Percentiles rank a stretch among this genome's conserved stretches.
Conservation (phyloP, 23 tunicate genomes). For the Trididemnum miniatum region DNA sequence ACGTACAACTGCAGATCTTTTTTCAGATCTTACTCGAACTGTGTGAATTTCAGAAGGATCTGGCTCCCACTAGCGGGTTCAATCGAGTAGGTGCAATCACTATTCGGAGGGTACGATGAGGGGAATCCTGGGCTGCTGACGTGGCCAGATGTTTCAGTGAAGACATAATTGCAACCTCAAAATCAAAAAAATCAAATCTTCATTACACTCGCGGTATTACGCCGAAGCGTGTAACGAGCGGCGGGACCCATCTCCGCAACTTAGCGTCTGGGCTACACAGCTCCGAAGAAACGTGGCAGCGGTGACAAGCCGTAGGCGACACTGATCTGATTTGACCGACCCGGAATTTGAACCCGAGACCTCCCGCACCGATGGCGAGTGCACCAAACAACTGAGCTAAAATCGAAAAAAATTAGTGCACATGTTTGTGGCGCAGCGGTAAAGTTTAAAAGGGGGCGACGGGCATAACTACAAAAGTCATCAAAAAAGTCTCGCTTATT, state of each 20-base stretch:
- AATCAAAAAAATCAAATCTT: slow-evolving; percentile 10
- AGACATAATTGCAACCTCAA: slow-evolving; percentile 47
- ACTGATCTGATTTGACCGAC: too few relatives aligned
- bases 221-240: not conserved
- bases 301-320: too few relatives aligned
- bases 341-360: too few relatives aligned
- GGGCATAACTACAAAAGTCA: too few relatives aligned
- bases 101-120: slow-evolving; percentile 51
- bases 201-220: not conserved
- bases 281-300: too few relatives aligned
- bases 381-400: too few relatives aligned
- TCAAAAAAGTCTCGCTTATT: too few relatives aligned
- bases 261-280: not conserved
- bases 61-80: slow-evolving; percentile 62
- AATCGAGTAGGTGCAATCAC: slow-evolving; percentile 65
- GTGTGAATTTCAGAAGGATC: slow-evolving; percentile 48
- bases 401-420: too few relatives aligned
- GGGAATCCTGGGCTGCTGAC: slow-evolving; percentile 68
- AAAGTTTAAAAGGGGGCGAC: too few relatives aligned
- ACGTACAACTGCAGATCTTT: too few relatives aligned
- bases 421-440: too few relatives aligned
- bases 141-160: slow-evolving; percentile 11
- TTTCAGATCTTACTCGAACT: slow-evolving; percentile 60
- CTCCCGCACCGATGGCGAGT: too few relatives aligned
- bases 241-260: not conserved